Base-by-base conservation (phyloP, 1,140 invertebrate genomes). In the Hestina assimilis region DNA sequence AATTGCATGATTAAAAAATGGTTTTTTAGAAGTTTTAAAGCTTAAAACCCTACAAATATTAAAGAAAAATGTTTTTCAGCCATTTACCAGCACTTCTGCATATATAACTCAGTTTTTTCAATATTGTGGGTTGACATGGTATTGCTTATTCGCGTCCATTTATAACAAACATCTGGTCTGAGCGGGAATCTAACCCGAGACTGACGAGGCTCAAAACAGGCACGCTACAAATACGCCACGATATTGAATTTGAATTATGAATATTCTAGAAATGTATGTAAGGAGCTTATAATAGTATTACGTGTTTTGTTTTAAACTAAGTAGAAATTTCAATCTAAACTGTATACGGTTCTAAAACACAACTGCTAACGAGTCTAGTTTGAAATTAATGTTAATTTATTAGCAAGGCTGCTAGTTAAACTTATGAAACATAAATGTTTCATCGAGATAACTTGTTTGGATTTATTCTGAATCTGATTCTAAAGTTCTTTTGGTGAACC, bases 381-480 rank as follows among this genome's bases (percentile, higher is more conserved):
- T 8, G 5, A 15, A 35, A 55, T 15, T 41, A 29, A 19, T 23
- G 52, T 23, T 45, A 17, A 46, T 55, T 55, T 46, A 46, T 54
- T 45, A 35, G 41, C 26, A 24, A 28, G 15, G 21, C 7, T 19
- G 52, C 46, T 12, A 46, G 52, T 21, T 33, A 0, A 33, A 45
- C 41, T 55, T 46, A 12, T 2, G 21, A 4, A 45, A 46, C 11
- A 46, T 46, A 26, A 46, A 45, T 28, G 8, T 51, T 21, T n/a
- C 17, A 11, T 12, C 5, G 11, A 24, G 21, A 17, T 43, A 14
- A 9, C 7, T 26, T 26, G 6, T 8, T 26, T 26, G 5, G 24
- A 26, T 26, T 3, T 26, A 26, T 26, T 5, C 3, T 23, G 21
- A 23, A 23, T 3, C 24, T 26, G 24, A 2, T 26, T 26, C n/a